These are phyloP conservation scores for Zeuzera pyrina DNA, from an alignment of 2,888 invertebrate species.

Conservation along the genomic window DNA sequence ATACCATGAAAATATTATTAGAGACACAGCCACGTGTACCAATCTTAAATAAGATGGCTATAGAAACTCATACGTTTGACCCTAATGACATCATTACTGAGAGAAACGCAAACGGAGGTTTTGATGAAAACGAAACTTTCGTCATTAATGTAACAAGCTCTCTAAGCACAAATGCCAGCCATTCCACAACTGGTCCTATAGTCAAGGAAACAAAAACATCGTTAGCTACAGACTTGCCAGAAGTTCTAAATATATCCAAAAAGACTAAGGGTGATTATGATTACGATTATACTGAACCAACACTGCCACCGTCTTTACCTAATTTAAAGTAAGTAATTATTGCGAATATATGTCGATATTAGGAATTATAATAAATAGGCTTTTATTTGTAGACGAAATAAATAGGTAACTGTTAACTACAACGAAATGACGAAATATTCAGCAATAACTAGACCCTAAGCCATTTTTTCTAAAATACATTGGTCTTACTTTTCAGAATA, in stretches of 20 bases:
- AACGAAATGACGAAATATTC: no score
- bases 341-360: not conserved
- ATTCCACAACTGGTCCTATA: constrained; percentile 25
- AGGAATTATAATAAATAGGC: not conserved
- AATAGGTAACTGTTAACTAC: no score
- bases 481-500: constrained; percentile 72
- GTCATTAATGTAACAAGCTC: constrained; percentile 73
- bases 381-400: not conserved
- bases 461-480: not conserved
- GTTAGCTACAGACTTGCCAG: constrained; percentile 37
- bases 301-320: constrained; percentile 86
- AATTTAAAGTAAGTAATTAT: constrained; percentile 77
- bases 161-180: constrained; percentile 53
- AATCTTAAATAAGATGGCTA: constrained; percentile 27
- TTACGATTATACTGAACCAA: constrained; percentile 80
- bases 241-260: constrained; percentile 63
- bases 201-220: constrained; percentile 33
- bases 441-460: no score
- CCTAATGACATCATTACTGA: constrained; percentile 58
- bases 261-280: constrained; percentile 76
- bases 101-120: constrained; percentile 35
- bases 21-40: constrained; percentile 41
- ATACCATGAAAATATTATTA: constrained; percentile 29
- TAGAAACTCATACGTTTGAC: constrained; percentile 44
- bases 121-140: constrained; percentile 65